A percentile compares a stretch with the other conserved stretches of the same genome.
Conservation (phyloP, 2,888 invertebrate species). For the Tetheella fluctuosa region DNA sequence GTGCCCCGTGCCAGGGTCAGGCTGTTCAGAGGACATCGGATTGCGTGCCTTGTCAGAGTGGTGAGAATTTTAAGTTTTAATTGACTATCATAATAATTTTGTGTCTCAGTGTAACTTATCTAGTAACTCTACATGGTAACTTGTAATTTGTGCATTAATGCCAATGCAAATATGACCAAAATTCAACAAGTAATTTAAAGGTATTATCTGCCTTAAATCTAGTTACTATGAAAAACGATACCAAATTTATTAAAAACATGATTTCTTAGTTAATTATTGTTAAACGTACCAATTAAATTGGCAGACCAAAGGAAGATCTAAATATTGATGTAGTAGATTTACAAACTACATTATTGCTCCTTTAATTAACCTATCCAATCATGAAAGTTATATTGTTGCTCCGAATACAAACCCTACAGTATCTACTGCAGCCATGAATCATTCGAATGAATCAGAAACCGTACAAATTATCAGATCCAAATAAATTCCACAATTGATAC, state of each 20-base stretch:
- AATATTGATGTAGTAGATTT: neutral
- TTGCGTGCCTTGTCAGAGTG: constrained; percentile 89
- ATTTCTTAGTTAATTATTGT: too few relatives aligned
- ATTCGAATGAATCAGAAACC: constrained; percentile 12
- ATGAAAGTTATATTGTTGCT: neutral
- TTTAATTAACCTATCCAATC: neutral
- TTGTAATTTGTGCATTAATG: neutral
- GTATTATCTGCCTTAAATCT: too few relatives aligned
- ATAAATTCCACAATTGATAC: constrained; percentile 12
- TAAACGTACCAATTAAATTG: too few relatives aligned
- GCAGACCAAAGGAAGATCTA: neutral
- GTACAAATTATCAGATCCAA: constrained; percentile 14
- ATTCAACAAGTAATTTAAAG: neutral
- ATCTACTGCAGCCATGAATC: constrained; percentile 8
- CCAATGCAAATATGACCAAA: neutral
- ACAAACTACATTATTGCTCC: neutral
- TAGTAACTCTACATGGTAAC: too few relatives aligned
- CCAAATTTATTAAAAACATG: too few relatives aligned
- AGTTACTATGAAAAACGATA: too few relatives aligned
- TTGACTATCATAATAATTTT: too few relatives aligned
- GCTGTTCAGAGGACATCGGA: constrained; percentile 91
- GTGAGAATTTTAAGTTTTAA: constrained; percentile 60
- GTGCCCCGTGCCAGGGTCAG: constrained; percentile 92
- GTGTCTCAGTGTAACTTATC: too few relatives aligned
- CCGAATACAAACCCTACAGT: neutral